Evolutionary conservation across 1,140 invertebrate genomes (phyloP).

Genomic region (Hyles euphorbiae): DNA sequence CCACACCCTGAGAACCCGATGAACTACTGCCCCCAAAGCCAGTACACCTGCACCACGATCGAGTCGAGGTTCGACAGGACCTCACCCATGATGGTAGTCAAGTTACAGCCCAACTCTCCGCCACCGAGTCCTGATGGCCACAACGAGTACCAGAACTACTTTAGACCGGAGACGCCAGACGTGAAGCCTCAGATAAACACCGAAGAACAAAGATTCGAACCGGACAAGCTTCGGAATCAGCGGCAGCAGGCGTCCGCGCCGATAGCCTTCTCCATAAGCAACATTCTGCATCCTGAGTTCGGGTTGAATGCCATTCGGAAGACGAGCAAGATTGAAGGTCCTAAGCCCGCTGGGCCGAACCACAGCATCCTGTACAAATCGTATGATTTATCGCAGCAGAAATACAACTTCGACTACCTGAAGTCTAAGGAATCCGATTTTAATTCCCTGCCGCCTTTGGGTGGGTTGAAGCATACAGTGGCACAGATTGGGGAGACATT

Average conservation of each 20-base stretch:
- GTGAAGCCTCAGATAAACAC: slow-evolving; percentile 48
- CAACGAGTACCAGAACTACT: slow-evolving; percentile 55
- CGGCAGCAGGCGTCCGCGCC: slow-evolving; percentile 38
- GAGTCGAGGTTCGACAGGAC: slow-evolving; percentile 48
- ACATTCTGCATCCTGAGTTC: slow-evolving; percentile 70
- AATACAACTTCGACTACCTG: slow-evolving; percentile 53
- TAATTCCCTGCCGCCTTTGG: slow-evolving; percentile 69
- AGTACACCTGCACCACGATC: slow-evolving; percentile 66
- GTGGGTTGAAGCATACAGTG: slow-evolving; percentile 78
- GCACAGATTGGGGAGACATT: slow-evolving; percentile 77
- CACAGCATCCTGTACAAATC: slow-evolving; percentile 70
- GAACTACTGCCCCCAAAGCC: slow-evolving; percentile 39
- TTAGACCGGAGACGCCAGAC: slow-evolving; percentile 56
- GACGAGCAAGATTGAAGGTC: slow-evolving; percentile 65
- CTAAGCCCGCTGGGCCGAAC: slow-evolving; percentile 59
- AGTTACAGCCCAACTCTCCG: slow-evolving; percentile 56
- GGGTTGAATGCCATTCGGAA: slow-evolving; percentile 62
- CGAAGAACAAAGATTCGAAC: slow-evolving; percentile 38
- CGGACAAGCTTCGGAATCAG: slow-evolving; percentile 33
- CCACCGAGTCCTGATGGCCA: slow-evolving; percentile 48
- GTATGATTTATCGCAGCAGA: slow-evolving; percentile 61
- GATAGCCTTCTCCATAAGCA: slow-evolving; percentile 64
- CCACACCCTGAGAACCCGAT: slow-evolving; percentile 42
- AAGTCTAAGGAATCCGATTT: slow-evolving; percentile 55
- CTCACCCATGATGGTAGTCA: slow-evolving; percentile 49